Evolutionary conservation across 2,888 invertebrate species (phyloP).

Genomic region (Spilosoma lubricipeda): DNA sequence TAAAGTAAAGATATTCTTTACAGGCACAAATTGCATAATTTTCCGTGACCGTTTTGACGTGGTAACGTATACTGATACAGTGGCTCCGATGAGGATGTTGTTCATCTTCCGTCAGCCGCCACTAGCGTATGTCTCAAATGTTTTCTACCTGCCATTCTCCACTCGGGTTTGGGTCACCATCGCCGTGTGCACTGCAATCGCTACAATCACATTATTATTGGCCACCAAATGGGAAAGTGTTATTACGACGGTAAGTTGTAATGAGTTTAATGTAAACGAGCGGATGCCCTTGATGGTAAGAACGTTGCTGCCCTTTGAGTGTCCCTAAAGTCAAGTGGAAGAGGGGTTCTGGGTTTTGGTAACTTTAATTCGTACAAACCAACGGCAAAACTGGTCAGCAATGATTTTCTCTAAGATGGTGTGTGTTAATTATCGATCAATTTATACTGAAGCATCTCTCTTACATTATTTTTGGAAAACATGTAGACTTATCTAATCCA

Average conservation of each 20-base stretch:
- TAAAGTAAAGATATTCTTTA: conserved; percentile 16
- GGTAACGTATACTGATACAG: conserved; percentile 79
- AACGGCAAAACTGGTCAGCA: no score
- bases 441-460: no score
- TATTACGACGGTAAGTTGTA: conserved; percentile 52
- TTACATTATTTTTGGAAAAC: no score
- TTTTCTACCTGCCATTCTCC: conserved; percentile 88
- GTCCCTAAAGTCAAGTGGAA: no score
- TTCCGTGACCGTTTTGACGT: conserved; percentile 63
- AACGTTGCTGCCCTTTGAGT: no score
- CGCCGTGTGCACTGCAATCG: conserved; percentile 69
- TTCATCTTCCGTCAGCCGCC: conserved; percentile 89
- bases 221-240: conserved; percentile 69
- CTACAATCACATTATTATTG: conserved; percentile 66
- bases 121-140: conserved; percentile 87
- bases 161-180: conserved; percentile 87
- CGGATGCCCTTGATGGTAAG: no score
- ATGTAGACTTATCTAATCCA: background rate
- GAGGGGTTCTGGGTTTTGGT: no score
- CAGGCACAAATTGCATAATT: conserved; percentile 68
- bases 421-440: no score
- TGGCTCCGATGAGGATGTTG: conserved; percentile 75
- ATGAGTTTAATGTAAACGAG: background rate
- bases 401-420: no score
- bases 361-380: no score